These are phyloP conservation scores for Drosophila dunni DNA, from an alignment of 1,140 invertebrate species.

Conservation along the genomic window DNA sequence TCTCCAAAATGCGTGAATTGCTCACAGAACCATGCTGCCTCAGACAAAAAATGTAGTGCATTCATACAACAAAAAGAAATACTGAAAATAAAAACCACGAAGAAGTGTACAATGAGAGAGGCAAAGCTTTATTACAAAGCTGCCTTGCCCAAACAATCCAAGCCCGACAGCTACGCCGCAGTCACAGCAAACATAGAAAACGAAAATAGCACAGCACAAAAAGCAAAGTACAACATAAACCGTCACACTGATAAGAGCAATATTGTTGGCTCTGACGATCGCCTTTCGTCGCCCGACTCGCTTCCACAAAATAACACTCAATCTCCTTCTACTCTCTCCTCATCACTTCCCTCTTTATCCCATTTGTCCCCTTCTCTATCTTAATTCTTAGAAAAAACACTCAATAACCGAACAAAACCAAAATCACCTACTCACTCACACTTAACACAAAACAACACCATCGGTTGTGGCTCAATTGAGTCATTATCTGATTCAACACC, in stretches of 20 bases:
- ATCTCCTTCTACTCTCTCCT: background rate
- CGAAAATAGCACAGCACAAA: background rate
- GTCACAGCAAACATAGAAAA: slow-evolving; percentile 7
- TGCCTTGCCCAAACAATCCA: slow-evolving; percentile 11
- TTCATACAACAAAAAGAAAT: slow-evolving; percentile 30
- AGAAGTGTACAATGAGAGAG: slow-evolving; percentile 17
- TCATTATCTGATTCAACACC: too few relatives aligned
- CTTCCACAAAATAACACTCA: background rate
- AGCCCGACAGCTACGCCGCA: background rate
- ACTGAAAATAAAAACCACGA: slow-evolving; percentile 34
- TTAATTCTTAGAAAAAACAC: too few relatives aligned
- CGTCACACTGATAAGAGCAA: slow-evolving; percentile 7
- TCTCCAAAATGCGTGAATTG: slow-evolving; percentile 17
- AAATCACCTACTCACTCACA: too few relatives aligned
- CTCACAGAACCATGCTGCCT: slow-evolving; percentile 18
- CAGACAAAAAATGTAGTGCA: slow-evolving; percentile 17
- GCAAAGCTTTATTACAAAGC: slow-evolving; percentile 18
- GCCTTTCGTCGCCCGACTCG: background rate
- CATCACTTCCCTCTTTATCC: background rate
- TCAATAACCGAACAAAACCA: too few relatives aligned
- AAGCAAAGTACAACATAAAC: background rate
- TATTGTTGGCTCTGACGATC: background rate
- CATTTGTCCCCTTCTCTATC: background rate
- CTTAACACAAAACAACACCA: background rate
- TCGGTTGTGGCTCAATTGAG: background rate